Percentiles rank a stretch among this genome's conserved stretches.
Evolutionary conservation across 2,888 invertebrate species (phyloP).

Genomic region (Chironomus riparius): DNA sequence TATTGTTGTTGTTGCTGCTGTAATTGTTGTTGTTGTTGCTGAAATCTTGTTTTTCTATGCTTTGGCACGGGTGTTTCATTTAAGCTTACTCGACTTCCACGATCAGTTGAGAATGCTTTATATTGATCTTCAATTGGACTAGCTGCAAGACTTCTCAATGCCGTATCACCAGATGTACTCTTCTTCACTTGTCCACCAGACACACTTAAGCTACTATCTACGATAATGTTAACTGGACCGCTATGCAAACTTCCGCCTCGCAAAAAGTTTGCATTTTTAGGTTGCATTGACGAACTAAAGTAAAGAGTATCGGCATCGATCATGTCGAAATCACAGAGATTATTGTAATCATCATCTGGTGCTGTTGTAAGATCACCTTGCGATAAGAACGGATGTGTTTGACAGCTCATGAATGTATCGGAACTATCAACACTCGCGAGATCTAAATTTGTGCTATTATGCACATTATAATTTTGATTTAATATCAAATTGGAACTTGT

Average conservation of each 20-base stretch:
- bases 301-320: constrained; percentile 72
- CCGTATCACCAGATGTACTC: constrained; percentile 70
- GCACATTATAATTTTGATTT: constrained; percentile 37
- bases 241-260: constrained; percentile 11
- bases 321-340: constrained; percentile 40
- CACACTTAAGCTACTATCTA: constrained; percentile 35
- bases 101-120: constrained; percentile 45
- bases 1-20: constrained; percentile 33
- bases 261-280: constrained; percentile 26
- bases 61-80: constrained; percentile 63
- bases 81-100: constrained; percentile 47
- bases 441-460: constrained; percentile 44
- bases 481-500: constrained; percentile 26
- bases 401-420: constrained; percentile 93
- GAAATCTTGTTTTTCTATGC: constrained; percentile 78
- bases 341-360: constrained; percentile 40
- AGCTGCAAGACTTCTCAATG: constrained; percentile 55
- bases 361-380: constrained; percentile 62
- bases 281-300: constrained; percentile 70
- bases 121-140: constrained; percentile 52
- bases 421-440: constrained; percentile 62
- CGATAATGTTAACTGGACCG: constrained; percentile 33
- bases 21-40: constrained; percentile 45
- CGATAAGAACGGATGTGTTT: constrained; percentile 88
- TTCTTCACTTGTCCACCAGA: constrained; percentile 52